Base-by-base conservation (phyloP, 2,113 vertebrate genomes). In the Oryzias celebensis region DNA sequence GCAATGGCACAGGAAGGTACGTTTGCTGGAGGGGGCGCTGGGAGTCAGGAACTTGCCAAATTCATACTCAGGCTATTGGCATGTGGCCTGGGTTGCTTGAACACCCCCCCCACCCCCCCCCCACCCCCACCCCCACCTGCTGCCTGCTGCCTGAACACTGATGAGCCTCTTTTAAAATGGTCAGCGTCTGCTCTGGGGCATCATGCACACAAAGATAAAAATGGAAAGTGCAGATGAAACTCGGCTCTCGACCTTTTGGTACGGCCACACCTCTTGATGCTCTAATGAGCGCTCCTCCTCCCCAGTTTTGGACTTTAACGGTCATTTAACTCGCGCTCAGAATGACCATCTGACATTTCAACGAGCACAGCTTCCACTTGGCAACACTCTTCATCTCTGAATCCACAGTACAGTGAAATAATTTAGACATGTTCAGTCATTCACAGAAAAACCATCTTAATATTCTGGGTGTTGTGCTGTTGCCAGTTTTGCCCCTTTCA, bases 1-100 rank as follows among this genome's bases (percentile, higher is more conserved):
- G 86, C 94, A 82, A 90, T 96, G 92, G 94, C 94, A 81, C 94
- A 95, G 94, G 94, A 96, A 96, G 95, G 95, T 96, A 96, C 56
- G 94, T 96, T 55, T 73, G 71, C 73, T 67, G 43, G 72, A 78
- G 59, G 75, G 58, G 53, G 31, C 77, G 88, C 78, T 84, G 85
- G 36, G 78, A 66, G 61, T 71, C 62, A 7, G 67, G 73, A 65
- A 55, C 66, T 36, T 71, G 80, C 78, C 73, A 73, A 54, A 68
- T 71, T 69, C 14, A 58, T 88, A 77, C 79, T 63, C 20, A 75
- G 88, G 91, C 84, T 81, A 76, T 88, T 79, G 88, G 92, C 92
- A 90, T 92, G 89, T 82, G 66, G 77, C 82, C 83, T 75, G 82
- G 72, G 73, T 78, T 80, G 82, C 88, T 80, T 74, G 78, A 76